These are phyloP conservation scores for Anarrhichthys ocellatus DNA, from an alignment of 2,113 vertebrate genomes.

Conservation along the genomic window DNA sequence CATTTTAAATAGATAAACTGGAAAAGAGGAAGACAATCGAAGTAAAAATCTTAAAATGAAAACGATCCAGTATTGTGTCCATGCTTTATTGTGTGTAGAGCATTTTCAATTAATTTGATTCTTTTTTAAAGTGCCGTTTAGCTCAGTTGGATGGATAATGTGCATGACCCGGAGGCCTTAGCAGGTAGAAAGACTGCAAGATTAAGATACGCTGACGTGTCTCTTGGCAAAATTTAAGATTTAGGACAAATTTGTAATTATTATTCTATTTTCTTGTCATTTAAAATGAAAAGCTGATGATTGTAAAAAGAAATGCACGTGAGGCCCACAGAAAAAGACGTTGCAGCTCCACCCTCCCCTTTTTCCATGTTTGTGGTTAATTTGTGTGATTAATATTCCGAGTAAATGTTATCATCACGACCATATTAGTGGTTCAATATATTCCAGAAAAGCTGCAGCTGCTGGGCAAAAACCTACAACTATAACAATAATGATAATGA, in stretches of 20 bases:
- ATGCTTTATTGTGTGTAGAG: neutral
- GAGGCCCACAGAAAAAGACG: conserved; percentile 3
- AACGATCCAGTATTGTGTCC: neutral
- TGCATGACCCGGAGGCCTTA: neutral
- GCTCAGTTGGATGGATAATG: neutral
- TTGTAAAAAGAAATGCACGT: neutral
- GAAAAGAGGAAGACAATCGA: neutral
- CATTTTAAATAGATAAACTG: neutral
- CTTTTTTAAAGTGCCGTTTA: neutral
- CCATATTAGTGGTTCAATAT: neutral
- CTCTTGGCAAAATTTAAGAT: neutral
- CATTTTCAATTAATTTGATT: neutral
- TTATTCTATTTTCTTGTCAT: neutral
- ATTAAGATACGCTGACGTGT: neutral
- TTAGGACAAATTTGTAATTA: neutral
- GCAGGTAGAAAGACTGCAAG: no score
- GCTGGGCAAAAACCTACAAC: neutral
- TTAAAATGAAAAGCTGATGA: neutral
- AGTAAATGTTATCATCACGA: neutral
- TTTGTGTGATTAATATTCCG: neutral
- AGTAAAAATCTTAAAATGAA: neutral
- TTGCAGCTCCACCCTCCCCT: neutral
- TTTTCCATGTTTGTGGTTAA: neutral
- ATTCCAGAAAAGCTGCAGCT: neutral
- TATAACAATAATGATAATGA: neutral